These are phyloP conservation scores for Thomomys bottae DNA, from an alignment of 2,113 vertebrate genomes.

Conservation along the genomic window DNA sequence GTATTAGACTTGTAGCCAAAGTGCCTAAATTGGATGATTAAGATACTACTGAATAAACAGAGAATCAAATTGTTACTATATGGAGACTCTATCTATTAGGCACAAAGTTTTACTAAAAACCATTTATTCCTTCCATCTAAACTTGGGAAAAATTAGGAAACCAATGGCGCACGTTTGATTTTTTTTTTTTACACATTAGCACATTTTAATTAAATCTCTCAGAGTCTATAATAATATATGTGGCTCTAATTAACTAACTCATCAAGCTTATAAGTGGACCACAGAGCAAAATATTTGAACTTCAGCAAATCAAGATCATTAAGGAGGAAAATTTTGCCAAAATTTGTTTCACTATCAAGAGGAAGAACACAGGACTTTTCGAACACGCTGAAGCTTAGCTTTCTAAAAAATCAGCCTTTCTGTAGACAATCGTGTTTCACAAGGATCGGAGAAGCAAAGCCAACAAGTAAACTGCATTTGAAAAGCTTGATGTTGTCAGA, in stretches of 20 bases:
- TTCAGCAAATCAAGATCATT: constrained; percentile 52
- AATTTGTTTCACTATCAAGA: neutral
- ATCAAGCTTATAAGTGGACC: constrained; percentile 54
- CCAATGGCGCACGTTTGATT: neutral
- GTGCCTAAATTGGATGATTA: constrained; percentile 45
- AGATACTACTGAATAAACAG: constrained; percentile 36
- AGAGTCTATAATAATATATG: constrained; percentile 48
- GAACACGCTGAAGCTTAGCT: neutral
- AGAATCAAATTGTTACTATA: constrained; percentile 49
- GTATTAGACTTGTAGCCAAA: constrained; percentile 22
- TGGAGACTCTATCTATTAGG: neutral
- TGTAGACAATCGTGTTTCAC: constrained; percentile 22
- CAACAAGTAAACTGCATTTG: neutral
- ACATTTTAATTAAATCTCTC: constrained; percentile 63
- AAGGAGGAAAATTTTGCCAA: constrained; percentile 33
- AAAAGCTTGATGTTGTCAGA: neutral
- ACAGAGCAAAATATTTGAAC: constrained; percentile 46
- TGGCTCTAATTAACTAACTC: constrained; percentile 66
- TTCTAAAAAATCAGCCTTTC: neutral
- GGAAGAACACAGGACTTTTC: constrained; percentile 8
- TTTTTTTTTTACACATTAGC: constrained; percentile 46
- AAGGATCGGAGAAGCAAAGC: neutral
- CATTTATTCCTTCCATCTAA: constrained; percentile 40
- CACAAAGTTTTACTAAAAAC: constrained; percentile 25
- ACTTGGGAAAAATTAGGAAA: constrained; percentile 71